Conservation (phyloP, 2,113 vertebrate species). For the Ceyx margarethae region DNA sequence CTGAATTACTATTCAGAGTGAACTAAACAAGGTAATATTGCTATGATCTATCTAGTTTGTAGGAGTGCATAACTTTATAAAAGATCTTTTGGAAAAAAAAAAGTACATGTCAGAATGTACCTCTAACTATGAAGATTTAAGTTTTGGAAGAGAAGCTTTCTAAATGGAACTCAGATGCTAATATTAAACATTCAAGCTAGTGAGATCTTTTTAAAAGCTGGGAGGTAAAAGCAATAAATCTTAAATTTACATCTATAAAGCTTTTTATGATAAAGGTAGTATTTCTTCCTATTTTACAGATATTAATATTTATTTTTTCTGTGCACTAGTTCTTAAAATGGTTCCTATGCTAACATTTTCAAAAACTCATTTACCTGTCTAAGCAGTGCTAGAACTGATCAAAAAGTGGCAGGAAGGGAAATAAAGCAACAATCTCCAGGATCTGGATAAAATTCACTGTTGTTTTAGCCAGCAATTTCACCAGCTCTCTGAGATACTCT, state of each 20-base stretch:
- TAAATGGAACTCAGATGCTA: not conserved
- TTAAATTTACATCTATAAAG: not conserved
- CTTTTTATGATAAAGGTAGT: not conserved
- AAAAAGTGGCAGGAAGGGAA: not conserved
- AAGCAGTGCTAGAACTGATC: not conserved
- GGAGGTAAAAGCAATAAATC: not conserved
- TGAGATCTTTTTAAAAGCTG: not conserved
- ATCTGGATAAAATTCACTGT: not conserved
- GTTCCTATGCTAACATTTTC: not conserved
- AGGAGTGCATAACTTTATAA: not conserved
- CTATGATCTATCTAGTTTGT: not conserved
- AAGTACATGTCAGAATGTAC: not conserved
- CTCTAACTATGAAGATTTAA: not conserved
- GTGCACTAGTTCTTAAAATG: not conserved
- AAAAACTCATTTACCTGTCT: not conserved
- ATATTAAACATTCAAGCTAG: not conserved
- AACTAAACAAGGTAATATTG: not conserved
- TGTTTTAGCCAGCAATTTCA: not conserved
- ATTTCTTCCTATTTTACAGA: not conserved
- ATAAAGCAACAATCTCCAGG: not conserved
- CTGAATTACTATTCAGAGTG: not conserved
- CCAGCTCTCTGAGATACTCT: not conserved
- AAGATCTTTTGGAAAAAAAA: not conserved
- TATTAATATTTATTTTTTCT: not conserved
- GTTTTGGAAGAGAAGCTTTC: not conserved